Evolutionary conservation across 2,797 vertebrate genomes (phyloP).

Genomic region (Scleropages formosus): DNA sequence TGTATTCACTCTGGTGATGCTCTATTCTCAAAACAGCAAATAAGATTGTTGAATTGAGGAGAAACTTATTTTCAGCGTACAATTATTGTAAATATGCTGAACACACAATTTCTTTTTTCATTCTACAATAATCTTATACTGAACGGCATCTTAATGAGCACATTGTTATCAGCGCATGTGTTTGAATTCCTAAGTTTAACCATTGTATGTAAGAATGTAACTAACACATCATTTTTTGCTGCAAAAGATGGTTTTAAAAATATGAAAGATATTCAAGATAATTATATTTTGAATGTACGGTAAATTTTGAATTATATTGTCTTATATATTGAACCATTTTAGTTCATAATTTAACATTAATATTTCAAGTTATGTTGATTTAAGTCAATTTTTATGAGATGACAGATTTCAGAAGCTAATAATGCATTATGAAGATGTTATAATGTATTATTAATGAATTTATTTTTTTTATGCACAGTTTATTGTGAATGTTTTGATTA

Average conservation of each 20-base stretch:
- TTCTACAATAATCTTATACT: slow-evolving; percentile 1
- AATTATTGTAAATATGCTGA: slow-evolving; percentile 21
- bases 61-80: slow-evolving; percentile 21
- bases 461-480: neutral
- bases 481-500: slow-evolving; percentile 2
- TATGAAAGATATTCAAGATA: neutral
- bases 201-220: neutral
- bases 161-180: slow-evolving; percentile 2
- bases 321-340: too few relatives aligned
- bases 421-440: slow-evolving; percentile 14
- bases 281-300: too few relatives aligned
- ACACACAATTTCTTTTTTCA: neutral
- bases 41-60: slow-evolving; percentile 9
- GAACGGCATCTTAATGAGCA: slow-evolving; percentile 6
- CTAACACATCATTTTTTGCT: slow-evolving; percentile 4
- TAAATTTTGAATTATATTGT: too few relatives aligned
- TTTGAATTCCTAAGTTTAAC: neutral
- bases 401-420: neutral
- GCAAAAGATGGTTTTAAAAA: neutral
- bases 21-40: slow-evolving; percentile 14
- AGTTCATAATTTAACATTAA: slow-evolving; percentile 9
- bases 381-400: neutral
- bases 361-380: neutral
- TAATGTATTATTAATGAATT: slow-evolving; percentile 8
- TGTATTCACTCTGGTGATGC: slow-evolving; percentile 21